These are phyloP conservation scores for Cybosia mesomella DNA, from an alignment of 2,888 invertebrate genomes.

Conservation along the genomic window DNA sequence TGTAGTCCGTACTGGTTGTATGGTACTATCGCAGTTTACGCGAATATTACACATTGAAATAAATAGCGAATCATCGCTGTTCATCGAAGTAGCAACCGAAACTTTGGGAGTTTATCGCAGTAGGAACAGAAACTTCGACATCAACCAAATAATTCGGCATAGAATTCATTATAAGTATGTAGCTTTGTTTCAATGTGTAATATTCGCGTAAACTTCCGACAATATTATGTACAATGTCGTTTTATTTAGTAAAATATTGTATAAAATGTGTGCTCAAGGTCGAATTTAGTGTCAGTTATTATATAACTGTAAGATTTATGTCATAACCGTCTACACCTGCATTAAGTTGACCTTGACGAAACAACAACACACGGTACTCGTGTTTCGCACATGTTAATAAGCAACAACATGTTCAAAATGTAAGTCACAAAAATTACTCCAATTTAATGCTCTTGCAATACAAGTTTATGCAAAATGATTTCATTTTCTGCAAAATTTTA, in stretches of 20 bases:
- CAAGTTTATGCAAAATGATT: conserved; percentile 31
- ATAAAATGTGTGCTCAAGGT: neutral
- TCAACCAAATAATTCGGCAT: too few relatives aligned
- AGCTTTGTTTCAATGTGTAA: neutral
- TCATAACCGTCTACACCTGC: conserved; percentile 9
- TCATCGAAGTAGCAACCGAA: too few relatives aligned
- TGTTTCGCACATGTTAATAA: conserved; percentile 35
- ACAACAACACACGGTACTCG: conserved; percentile 19
- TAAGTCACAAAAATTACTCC: conserved; percentile 33
- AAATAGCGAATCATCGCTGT: too few relatives aligned
- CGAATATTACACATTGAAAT: too few relatives aligned
- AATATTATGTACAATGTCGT: neutral
- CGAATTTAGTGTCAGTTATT: neutral
- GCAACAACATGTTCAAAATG: conserved; percentile 23
- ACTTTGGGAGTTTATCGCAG: too few relatives aligned
- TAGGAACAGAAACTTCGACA: too few relatives aligned
- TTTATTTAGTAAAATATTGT: neutral
- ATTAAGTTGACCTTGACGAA: conserved; percentile 35
- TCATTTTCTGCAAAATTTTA: conserved; percentile 11
- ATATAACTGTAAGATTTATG: conserved; percentile 10
- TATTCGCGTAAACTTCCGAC: neutral
- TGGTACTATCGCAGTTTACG: too few relatives aligned
- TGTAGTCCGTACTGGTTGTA: too few relatives aligned
- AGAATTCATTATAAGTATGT: too few relatives aligned
- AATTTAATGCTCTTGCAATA: conserved; percentile 33